Evolutionary conservation across 2,797 vertebrate genomes (phyloP).

Genomic region (Manis javanica): DNA sequence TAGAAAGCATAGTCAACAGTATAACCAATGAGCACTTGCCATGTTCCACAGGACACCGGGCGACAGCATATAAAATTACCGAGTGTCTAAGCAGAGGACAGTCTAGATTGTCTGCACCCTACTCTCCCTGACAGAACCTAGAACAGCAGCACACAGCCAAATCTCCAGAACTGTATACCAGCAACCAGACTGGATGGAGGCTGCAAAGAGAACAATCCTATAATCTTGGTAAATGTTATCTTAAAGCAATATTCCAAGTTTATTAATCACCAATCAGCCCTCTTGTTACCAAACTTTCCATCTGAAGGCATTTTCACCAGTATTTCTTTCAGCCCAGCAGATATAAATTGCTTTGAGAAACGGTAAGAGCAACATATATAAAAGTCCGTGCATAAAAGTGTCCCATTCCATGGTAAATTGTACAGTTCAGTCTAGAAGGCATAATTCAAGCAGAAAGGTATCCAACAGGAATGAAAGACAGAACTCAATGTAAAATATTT

Average conservation of each 20-base stretch:
- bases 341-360: not conserved
- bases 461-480: constrained; percentile 77
- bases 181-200: not conserved
- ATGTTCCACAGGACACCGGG: not conserved
- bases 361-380: not conserved
- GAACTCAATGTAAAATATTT: constrained; percentile 72
- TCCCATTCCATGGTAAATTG: not conserved
- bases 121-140: not conserved
- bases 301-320: not conserved
- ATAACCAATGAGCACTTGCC: not conserved
- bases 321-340: not conserved
- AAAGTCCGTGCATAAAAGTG: not conserved
- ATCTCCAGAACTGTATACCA: not conserved
- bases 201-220: not conserved
- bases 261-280: not conserved
- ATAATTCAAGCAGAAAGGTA: constrained; percentile 68
- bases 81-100: not conserved
- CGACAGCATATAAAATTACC: not conserved
- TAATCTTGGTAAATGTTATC: not conserved
- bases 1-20: not conserved
- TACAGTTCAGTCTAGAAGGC: constrained; percentile 34
- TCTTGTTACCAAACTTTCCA: not conserved
- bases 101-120: not conserved
- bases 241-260: not conserved
- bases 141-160: not conserved